A percentile compares a stretch with the other conserved stretches of the same genome.
These are phyloP conservation scores for Axea sp. DNA, from an alignment of 2,888 invertebrate genomes.

Conservation along the genomic window DNA sequence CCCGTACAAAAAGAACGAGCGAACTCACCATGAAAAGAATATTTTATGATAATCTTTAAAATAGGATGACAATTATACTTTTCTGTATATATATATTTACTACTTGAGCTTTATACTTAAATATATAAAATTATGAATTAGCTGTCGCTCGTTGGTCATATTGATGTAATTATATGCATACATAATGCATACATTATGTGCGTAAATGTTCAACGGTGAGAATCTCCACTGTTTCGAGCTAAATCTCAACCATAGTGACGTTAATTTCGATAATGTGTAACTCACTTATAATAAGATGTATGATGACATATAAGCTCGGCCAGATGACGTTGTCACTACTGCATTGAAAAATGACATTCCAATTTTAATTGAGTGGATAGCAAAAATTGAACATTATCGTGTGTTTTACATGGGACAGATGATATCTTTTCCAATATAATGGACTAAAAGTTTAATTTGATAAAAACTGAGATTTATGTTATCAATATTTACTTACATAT, in stretches of 20 bases:
- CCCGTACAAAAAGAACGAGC: constrained; percentile 4
- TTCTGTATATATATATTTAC: constrained; percentile 21
- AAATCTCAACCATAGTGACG: constrained; percentile 52
- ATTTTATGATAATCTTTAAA: constrained; percentile 29
- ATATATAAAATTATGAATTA: constrained; percentile 13
- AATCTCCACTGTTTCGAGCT: constrained; percentile 44
- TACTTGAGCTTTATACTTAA: constrained; percentile 1
- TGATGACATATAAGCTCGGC: constrained; percentile 32
- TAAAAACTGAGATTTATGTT: no score
- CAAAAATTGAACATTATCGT: no score
- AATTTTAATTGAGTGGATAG: no score
- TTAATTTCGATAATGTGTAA: constrained; percentile 56
- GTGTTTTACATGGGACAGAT: no score
- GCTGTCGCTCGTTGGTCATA: constrained; percentile 24
- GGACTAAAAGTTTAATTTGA: no score
- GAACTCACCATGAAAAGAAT: constrained; percentile 22
- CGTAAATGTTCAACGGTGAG: constrained; percentile 31
- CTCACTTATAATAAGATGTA: constrained; percentile 55
- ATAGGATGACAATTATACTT: constrained; percentile 8
- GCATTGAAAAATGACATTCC: no score
- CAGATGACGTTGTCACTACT: constrained; percentile 33
- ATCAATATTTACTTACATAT: no score
- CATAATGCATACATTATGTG: constrained; percentile 49
- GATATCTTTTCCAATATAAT: no score
- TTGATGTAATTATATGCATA: constrained; percentile 41